Evolutionary conservation across 2,797 vertebrate genomes (phyloP), one percentile per base, ranked within the genome.

Genomic region (Euphonia xanthogaster): DNA sequence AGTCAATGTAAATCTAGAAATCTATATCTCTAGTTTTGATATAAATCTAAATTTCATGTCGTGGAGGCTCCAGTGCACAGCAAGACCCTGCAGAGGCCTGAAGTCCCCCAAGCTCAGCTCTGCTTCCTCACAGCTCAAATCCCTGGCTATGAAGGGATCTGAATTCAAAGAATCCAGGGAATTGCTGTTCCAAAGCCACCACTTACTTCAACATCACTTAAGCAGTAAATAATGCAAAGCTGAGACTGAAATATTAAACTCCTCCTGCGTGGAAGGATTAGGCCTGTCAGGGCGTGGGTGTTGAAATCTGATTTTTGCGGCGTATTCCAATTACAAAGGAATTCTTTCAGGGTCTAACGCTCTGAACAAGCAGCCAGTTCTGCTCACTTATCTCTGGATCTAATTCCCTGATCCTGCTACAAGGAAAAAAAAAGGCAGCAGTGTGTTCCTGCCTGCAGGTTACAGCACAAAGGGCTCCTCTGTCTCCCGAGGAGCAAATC

Each of bases 241-340:
- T 9, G 33, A 62, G 48, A 40, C 62, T n/a, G 33, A 86, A 91
- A 81, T 24, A n/a, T n/a, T 80, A n/a, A 78, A 80, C 60, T 72
- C 50, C 54, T 92, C 54, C 70, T 50, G 73, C 2, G 0, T 13
- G 78, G 77, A 92, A 86, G 86, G 83, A 75, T 86, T 44, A 57
- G 93, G 40, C 82, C 95, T 82, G 67, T 88, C 94, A 53, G 84
- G 71, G 77, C 7, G 84, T 40, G 74, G 80, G 86, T 24, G 89
- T 58, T 12, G 74, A 90, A 94, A 94, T 91, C 91, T 87, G 91
- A 87, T 93, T 94, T 93, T 92, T 88, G 88, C 0, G 33, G 91
- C 33, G 2, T 89, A 75, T 93, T 71, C 86, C 86, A 84, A 87
- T 88, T 84, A 94, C 94, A 96, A 93, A 96, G 92, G 94, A 91